Evolutionary conservation across 2,113 vertebrate species (phyloP), one percentile per base, ranked within the genome.

Genomic region (Hydrolagus affinis): DNA sequence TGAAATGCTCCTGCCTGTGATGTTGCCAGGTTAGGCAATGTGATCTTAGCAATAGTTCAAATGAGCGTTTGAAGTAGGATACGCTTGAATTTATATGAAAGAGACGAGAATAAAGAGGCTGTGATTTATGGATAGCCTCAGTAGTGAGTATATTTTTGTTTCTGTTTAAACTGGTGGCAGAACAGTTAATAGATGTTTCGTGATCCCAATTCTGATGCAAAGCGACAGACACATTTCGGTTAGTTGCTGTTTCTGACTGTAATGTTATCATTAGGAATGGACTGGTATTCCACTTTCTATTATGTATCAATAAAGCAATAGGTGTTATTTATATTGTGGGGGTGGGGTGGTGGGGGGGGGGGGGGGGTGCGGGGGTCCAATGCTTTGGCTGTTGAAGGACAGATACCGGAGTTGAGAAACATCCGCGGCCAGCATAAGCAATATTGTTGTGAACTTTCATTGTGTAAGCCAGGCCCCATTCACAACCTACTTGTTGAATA

Each of bases 81-180:
- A 68, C 78, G 66, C 78, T 83, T 62, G 66, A 62, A 83, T 83
- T 83, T 83, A 83, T 62, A 83, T 83, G 78, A 83, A 83, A 83
- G 78, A 83, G 25, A 60, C 19, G 78, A 9, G 66, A 83, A 83
- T 66, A 83, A 83, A 68, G 60, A 83, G 66, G 78, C 78, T 83
- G 60, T 83, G 78, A 83, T 28, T 32, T 68, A 17, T 25, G 60
- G 66, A 17, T 62, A 66, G 78, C 78, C 25, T 83, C 60, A 30
- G 11, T 15, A 15, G 23, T 80, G 44, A 44, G 44, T 64, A 64
- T 14, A 80, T 15, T 80, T 80, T 64, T 80, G 23, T 60, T 80
- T 15, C 77, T 80, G 15, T 80, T 80, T 80, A 80, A 57, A 30
- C 19, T 30, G 77, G 64, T 80, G n/a, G 25, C 19, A 83, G 78